These are phyloP conservation scores for Tympanoctomys barrerae DNA, from an alignment of 2,797 vertebrate species.

Conservation along the genomic window DNA sequence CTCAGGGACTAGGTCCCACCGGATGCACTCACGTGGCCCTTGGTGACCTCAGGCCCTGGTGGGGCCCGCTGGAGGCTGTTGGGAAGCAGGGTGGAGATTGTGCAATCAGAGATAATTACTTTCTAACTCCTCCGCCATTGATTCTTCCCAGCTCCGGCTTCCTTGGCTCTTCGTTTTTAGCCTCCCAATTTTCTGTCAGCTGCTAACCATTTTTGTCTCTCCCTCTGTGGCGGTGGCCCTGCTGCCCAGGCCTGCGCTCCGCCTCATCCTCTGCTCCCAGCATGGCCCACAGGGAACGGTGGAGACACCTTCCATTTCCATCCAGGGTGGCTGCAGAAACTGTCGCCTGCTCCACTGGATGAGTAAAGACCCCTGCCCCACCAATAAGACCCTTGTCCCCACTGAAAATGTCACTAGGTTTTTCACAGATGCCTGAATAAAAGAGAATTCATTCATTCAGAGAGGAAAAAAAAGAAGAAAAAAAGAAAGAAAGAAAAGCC, in stretches of 20 bases:
- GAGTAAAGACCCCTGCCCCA: not conserved
- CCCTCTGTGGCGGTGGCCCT: not conserved
- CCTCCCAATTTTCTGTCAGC: constrained; percentile 22
- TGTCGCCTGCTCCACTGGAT: not conserved
- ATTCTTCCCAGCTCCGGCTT: not conserved
- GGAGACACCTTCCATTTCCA: not conserved
- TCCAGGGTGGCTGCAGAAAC: not conserved
- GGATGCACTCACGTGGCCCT: not conserved
- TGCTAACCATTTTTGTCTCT: not conserved
- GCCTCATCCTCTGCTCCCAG: not conserved
- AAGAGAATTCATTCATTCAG: constrained; percentile 28
- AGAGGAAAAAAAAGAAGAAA: not conserved
- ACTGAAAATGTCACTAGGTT: constrained; percentile 9
- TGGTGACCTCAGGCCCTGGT: not conserved
- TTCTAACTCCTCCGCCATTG: constrained; percentile 49
- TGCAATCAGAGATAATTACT: constrained; percentile 63
- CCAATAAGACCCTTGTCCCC: not conserved
- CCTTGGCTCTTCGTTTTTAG: constrained; percentile 52
- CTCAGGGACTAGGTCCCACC: not conserved
- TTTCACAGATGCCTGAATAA: not conserved
- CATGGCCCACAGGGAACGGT: no score
- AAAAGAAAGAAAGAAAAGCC: not conserved
- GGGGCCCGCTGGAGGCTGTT: not conserved
- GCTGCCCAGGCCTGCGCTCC: not conserved
- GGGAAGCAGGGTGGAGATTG: constrained; percentile 20